Conservation (phyloP, 2,888 invertebrate species). For the Drosophila birchii region DNA sequence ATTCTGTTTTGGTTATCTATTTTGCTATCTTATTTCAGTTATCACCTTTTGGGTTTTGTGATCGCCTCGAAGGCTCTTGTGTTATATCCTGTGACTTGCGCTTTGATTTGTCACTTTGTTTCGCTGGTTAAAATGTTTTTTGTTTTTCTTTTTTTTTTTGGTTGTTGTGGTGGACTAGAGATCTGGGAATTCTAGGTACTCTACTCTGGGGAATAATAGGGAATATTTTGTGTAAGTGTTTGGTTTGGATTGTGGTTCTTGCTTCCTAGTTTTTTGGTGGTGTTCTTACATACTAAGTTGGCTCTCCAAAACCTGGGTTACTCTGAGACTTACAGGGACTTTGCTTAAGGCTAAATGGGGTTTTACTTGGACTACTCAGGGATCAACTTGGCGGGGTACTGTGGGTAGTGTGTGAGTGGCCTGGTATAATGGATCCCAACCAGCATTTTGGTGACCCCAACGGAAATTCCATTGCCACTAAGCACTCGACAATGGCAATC, state of each 20-base stretch:
- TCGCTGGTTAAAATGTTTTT: slow-evolving; percentile 54
- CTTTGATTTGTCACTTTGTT: slow-evolving; percentile 53
- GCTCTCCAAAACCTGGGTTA: not conserved
- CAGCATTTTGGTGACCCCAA: slow-evolving; percentile 30
- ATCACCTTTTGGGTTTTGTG: slow-evolving; percentile 23
- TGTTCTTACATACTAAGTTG: slow-evolving; percentile 23
- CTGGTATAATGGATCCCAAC: slow-evolving; percentile 16
- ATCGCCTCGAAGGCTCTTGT: slow-evolving; percentile 11
- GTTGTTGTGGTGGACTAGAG: not conserved
- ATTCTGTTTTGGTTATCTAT: slow-evolving; percentile 21
- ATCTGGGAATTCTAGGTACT: slow-evolving; percentile 32
- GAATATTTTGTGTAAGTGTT: slow-evolving; percentile 21
- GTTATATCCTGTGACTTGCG: slow-evolving; percentile 60
- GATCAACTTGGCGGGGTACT: slow-evolving; percentile 1
- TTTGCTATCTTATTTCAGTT: slow-evolving; percentile 38
- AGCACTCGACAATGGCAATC: slow-evolving; percentile 37
- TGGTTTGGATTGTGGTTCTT: slow-evolving; percentile 4
- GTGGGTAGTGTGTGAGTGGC: not conserved
- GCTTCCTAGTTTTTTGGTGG: slow-evolving; percentile 7
- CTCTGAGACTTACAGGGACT: slow-evolving; percentile 11
- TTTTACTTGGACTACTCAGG: slow-evolving; percentile 4
- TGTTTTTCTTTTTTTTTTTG: slow-evolving; percentile 13
- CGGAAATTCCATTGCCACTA: slow-evolving; percentile 39
- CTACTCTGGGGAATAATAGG: slow-evolving; percentile 30
- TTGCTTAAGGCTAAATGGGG: slow-evolving; percentile 9